Evolutionary conservation across 1,140 invertebrate species (phyloP), one percentile per base, ranked within the genome.

Genomic region (Habropoda laboriosa): DNA sequence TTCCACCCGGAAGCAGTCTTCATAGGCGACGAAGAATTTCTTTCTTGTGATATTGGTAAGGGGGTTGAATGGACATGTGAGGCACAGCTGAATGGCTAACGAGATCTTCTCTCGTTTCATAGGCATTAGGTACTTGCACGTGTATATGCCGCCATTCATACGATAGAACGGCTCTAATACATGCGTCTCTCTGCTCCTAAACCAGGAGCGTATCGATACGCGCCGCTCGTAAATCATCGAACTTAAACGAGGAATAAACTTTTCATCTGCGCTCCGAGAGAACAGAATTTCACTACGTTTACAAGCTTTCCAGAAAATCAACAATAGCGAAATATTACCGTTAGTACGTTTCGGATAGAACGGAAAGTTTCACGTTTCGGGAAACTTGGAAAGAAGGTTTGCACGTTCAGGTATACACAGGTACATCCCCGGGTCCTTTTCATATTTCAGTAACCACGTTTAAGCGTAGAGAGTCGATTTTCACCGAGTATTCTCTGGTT

Each of bases 61-160:
- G 79, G 86, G 86, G 85, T 87, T 89, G 86, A 88, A 88, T 82
- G 87, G 78, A 81, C 83, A 73, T 81, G 77, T 12, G 55, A 71
- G 53, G 63, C 75, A 83, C 60, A 83, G 76, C 53, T 82, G 88
- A 87, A 89, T 88, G 86, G 86, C 71, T 88, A 88, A 89, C 84
- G 78, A 89, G 84, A 88, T 85, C 82, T 84, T 83, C 81, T 85
- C 78, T 83, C 82, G 78, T 86, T 86, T 87, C 85, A 83, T 81
- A 80, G 80, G 85, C 72, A 86, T 81, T 81, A 72, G 75, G 67
- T 42, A 79, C 60, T 82, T 76, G 80, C 71, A 77, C 74, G 66
- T 86, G 80, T 82, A n/a, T n/a, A 60, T 72, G 79, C 67, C 38
- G 61, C 49, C 45, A 68, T 80, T 70, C 60, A 30, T 70, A 67